phyloP scores from a whole-genome alignment of 2,113 vertebrate genomes.

The Choloepus hoffmanni region DNA sequence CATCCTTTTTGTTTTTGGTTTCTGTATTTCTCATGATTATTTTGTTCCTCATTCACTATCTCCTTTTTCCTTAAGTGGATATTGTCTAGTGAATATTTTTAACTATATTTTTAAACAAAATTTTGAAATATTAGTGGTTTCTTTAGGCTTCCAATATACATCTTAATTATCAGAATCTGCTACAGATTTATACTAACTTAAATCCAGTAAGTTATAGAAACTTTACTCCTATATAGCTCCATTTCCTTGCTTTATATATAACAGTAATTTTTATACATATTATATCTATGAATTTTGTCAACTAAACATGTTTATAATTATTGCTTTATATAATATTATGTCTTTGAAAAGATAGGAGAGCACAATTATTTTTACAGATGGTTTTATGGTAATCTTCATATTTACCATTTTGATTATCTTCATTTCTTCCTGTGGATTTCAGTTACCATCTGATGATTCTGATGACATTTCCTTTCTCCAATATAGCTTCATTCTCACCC shows the following conservation, averaged over 20 bases:
- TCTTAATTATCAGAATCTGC: neutral
- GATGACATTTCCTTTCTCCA: neutral
- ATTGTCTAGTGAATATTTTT: neutral
- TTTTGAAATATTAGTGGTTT: neutral
- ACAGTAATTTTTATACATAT: neutral
- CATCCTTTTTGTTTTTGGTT: neutral
- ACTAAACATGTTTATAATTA: neutral
- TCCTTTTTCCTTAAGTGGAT: neutral
- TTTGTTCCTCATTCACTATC: neutral
- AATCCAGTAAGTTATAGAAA: neutral
- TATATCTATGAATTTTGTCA: neutral
- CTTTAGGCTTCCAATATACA: neutral
- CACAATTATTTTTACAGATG: neutral
- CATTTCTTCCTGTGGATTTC: constrained; percentile 12
- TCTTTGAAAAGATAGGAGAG: neutral
- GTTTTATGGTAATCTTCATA: neutral
- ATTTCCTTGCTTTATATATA: neutral
- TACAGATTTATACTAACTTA: neutral
- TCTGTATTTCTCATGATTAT: neutral
- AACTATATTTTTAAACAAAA: neutral
- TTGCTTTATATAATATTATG: neutral
- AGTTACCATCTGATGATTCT: neutral
- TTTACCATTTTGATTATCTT: neutral
- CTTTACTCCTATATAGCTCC: neutral
- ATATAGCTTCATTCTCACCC: neutral